Evolutionary conservation across 2,113 vertebrate genomes (phyloP), one percentile per base, ranked within the genome.

Genomic region (Arothron firmamentum): DNA sequence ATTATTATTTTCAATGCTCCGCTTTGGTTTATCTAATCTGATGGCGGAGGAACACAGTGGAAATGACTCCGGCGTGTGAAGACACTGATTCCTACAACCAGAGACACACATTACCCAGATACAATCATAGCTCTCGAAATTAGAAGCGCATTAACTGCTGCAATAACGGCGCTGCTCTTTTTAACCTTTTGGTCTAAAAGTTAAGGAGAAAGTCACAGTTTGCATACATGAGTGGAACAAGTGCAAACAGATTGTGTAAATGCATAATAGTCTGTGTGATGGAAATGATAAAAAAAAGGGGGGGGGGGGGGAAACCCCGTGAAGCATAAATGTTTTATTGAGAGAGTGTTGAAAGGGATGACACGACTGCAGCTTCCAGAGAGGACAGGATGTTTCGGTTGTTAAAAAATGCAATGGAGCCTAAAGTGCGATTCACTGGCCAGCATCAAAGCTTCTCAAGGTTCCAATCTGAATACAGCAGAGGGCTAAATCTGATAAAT

Each of bases 281-380:
- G 75, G 58, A 81, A 76, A 85, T 76, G 55, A 68, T 65, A 48
- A 28, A n/a, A 47, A n/a, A 23, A 53, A 60, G 48, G 28, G 38
- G 19, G n/a, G n/a, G n/a, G n/a, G n/a, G n/a, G n/a, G n/a, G n/a
- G 14, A 47, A 25, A 34, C 51, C 58, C 48, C 8, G 25, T 21
- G 57, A 56, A 15, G 28, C 66, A 58, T 81, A 14, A 74, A 83
- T 80, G 38, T 81, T 85, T 87, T 7, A 86, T 78, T 62, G 49
- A 59, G 69, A 52, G 64, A 55, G 49, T 17, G 62, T 77, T 85
- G 73, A 80, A 74, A 76, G 80, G 7, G 38, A 57, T 65, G 62
- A 59, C 70, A n/a, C 12, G 14, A 50, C 45, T 17, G 46, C 28
- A 20, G 65, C 54, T 56, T 62, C 53, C 49, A 52, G 60, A 59